Evolutionary conservation across 2,888 invertebrate species (phyloP).

Genomic region (Heliconius aoede): DNA sequence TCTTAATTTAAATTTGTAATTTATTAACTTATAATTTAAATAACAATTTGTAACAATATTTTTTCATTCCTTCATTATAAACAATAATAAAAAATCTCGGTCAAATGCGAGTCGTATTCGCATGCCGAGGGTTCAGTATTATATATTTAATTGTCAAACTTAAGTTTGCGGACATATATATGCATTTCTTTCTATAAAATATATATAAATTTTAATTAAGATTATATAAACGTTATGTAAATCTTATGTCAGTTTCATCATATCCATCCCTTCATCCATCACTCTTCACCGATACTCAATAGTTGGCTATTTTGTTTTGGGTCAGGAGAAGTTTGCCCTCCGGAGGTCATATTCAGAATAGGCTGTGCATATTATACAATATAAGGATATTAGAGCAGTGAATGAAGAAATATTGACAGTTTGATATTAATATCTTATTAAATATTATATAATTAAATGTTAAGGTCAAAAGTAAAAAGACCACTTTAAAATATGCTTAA

Average conservation of each 20-base stretch:
- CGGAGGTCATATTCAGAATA: slow-evolving; percentile 18
- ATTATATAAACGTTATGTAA: slow-evolving; percentile 1
- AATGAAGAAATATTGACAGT: not conserved
- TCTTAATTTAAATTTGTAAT: slow-evolving; percentile 18
- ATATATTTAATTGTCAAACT: no score
- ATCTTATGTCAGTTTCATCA: not conserved
- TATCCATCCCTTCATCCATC: not conserved
- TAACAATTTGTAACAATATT: not conserved
- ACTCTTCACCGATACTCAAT: not conserved
- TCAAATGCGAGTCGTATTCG: no score
- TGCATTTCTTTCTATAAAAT: not conserved
- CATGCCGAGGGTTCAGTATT: no score
- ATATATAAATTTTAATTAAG: not conserved
- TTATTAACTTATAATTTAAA: no score
- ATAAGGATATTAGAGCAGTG: not conserved
- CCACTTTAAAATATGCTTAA: not conserved
- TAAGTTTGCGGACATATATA: no score
- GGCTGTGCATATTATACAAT: not conserved
- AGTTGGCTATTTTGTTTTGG: not conserved
- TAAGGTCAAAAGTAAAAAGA: not conserved
- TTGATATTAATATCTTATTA: no score
- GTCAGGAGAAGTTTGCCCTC: slow-evolving; percentile 36
- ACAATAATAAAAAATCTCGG: no score
- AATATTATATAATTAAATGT: no score
- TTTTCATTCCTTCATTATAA: not conserved